These are phyloP conservation scores for Callospermophilus lateralis DNA, from an alignment of 2,113 vertebrate genomes.

Conservation along the genomic window DNA sequence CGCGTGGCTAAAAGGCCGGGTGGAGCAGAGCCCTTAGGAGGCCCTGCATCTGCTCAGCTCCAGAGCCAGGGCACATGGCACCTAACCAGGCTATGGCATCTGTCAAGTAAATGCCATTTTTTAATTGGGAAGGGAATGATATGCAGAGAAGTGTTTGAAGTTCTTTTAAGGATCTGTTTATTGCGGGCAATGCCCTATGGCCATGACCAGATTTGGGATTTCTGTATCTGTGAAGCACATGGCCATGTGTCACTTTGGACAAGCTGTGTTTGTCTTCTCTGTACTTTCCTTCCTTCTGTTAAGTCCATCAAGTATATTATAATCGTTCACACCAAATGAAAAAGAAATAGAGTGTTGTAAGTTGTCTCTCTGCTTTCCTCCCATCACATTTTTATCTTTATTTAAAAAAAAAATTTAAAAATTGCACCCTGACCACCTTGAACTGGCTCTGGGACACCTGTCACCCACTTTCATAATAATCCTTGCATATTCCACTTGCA, in stretches of 20 bases:
- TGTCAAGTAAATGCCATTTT: slow-evolving; percentile 36
- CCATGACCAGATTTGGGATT: neutral
- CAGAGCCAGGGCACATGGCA: neutral
- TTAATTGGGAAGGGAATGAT: neutral
- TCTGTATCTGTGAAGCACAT: neutral
- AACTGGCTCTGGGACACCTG: neutral
- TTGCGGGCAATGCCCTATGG: neutral
- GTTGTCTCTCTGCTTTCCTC: neutral
- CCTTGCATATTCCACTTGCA: neutral
- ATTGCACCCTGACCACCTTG: neutral
- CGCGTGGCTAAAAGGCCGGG: fast-evolving
- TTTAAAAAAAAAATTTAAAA: neutral
- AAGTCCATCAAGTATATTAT: slow-evolving; percentile 32
- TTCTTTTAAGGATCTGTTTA: neutral
- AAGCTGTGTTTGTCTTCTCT: slow-evolving; percentile 6
- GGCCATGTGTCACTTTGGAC: slow-evolving; percentile 46
- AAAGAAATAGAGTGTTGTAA: neutral
- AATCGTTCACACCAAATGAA: neutral
- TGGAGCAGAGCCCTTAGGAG: neutral
- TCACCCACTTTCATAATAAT: fast-evolving
- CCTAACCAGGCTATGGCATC: neutral
- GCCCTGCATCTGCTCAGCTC: neutral
- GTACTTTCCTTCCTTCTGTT: slow-evolving; percentile 27
- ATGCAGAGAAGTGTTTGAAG: neutral
- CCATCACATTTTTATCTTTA: neutral